phyloP scores from a whole-genome alignment of 2,797 vertebrate species.

The Moxostoma hubbsi region DNA sequence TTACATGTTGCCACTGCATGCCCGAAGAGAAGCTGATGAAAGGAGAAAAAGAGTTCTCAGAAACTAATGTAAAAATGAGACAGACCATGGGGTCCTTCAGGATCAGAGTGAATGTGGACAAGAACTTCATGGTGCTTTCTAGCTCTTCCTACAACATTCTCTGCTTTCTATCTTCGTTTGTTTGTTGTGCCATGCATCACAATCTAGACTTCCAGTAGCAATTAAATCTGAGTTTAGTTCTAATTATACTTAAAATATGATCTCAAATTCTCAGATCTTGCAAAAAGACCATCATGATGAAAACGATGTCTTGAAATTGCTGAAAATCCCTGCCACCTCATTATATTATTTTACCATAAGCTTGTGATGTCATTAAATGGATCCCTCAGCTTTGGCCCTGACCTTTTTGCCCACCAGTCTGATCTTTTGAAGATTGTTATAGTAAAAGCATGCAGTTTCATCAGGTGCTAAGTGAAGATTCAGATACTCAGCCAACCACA shows the following conservation, averaged over 20 bases:
- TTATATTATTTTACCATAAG: slow-evolving; percentile 1
- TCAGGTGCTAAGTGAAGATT: slow-evolving; percentile 17
- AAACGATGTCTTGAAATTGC: neutral
- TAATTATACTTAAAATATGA: neutral
- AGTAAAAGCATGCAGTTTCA: slow-evolving; percentile 24
- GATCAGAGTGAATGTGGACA: slow-evolving; percentile 30
- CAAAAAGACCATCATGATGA: neutral
- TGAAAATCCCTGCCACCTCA: neutral
- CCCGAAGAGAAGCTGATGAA: slow-evolving; percentile 54
- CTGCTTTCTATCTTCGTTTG: too few species aligned
- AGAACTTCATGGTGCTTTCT: slow-evolving; percentile 20
- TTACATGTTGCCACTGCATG: slow-evolving; percentile 28
- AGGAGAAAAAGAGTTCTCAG: slow-evolving; percentile 52
- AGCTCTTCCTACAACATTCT: neutral
- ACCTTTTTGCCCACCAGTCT: neutral
- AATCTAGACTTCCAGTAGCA: neutral
- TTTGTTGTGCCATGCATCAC: neutral
- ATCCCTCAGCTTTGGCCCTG: neutral
- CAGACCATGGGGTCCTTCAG: neutral
- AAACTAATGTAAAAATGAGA: slow-evolving; percentile 55
- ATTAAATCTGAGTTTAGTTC: neutral
- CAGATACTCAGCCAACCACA: slow-evolving; percentile 15
- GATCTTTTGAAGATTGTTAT: slow-evolving; percentile 8
- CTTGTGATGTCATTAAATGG: slow-evolving; percentile 1
- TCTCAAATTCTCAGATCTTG: neutral